Evolutionary conservation across 2,888 invertebrate species (phyloP), one percentile per base, ranked within the genome.

Genomic region (Thymelicus acteon): DNA sequence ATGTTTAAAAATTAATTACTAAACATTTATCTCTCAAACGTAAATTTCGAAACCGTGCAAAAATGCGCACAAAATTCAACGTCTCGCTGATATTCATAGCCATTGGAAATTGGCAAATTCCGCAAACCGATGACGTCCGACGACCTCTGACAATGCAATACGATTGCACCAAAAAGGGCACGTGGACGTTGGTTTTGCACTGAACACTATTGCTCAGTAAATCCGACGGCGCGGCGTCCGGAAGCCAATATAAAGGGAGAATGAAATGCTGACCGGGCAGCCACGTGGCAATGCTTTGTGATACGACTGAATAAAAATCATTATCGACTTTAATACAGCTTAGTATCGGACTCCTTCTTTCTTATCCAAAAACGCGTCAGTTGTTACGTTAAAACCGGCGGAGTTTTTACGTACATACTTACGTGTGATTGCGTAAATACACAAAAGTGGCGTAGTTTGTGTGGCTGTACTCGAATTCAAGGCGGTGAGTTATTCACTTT

Each of bases 41-140:
- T 40, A 40, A 40, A 40, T 40, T 40, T 40, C 19, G 19, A 19
- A 19, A 19, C 19, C 19, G 19, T 19, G 19, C 19, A 19, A 19
- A 19, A 19, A 19, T 19, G 8, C 8, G 44, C 44, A 7, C 39
- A 39, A 7, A 10, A 10, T 44, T 10, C 44, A 7, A 44, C 7
- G 44, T 7, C 44, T 19, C 62, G 39, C 47, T 24, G 57, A 58
- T 63, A 61, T 67, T 63, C 63, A 63, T 63, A 49, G 62, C 62
- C 57, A 19, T 57, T 69, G 54, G 68, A 70, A 60, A 69, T 69
- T 70, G 70, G 70, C 44, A 47, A 70, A 70, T 70, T 70, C 70
- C 70, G 60, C 70, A 70, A 65, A 65, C 60, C 64, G 64, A 70
- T 70, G 70, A 70, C 64, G 60, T 70, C 60, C 60, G 70, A 64